phyloP scores from a whole-genome alignment of 2,113 vertebrate genomes.

The Craseonycteris thonglongyai region DNA sequence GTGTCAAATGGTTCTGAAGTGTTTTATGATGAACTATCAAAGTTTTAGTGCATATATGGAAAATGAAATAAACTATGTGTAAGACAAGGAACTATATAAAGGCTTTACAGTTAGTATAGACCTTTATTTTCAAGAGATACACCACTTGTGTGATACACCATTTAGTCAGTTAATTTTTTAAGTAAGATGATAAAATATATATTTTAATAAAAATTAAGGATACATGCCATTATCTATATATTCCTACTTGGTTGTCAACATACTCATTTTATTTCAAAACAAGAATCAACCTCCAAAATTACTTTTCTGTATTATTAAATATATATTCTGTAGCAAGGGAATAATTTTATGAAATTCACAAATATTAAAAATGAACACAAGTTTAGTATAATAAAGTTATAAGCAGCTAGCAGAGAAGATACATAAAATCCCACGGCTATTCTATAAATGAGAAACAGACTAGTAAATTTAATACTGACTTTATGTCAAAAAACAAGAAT shows the following conservation, averaged over 20 bases:
- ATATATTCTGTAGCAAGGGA: background rate
- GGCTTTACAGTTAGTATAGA: background rate
- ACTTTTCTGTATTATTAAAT: background rate
- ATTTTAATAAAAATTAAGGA: background rate
- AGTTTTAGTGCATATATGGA: background rate
- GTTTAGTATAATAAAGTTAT: background rate
- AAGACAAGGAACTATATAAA: background rate
- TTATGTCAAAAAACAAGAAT: background rate
- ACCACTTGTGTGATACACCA: background rate
- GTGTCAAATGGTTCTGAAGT: background rate
- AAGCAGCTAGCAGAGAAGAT: background rate
- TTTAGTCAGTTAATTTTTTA: background rate
- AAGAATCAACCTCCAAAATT: background rate
- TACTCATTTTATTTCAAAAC: background rate
- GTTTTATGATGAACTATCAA: background rate
- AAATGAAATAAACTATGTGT: background rate
- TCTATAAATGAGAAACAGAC: conserved; percentile 17
- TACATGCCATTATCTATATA: background rate
- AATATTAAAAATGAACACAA: background rate
- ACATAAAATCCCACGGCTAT: background rate
- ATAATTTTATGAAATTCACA: background rate
- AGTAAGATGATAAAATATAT: background rate
- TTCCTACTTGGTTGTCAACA: background rate
- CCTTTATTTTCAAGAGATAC: background rate
- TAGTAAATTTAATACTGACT: background rate